A percentile compares a stretch with the other conserved stretches of the same genome.
Conservation (phyloP, 1,140 invertebrate species). For the Harpegnathos saltator region DNA sequence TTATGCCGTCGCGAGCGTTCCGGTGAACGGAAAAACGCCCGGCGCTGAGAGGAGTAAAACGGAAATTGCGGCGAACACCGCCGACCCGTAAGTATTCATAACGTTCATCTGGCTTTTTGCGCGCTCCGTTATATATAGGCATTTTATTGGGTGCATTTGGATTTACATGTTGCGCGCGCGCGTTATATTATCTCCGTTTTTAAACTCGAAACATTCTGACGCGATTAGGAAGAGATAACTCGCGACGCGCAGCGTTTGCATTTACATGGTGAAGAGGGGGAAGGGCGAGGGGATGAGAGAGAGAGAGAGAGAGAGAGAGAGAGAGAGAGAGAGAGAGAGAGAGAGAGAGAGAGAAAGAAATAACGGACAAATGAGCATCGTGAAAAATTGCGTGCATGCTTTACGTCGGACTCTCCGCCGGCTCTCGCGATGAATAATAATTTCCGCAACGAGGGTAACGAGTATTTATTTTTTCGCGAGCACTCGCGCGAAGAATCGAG, state of each 20-base stretch:
- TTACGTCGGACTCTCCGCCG: not conserved
- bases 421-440: not conserved
- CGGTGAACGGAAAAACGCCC: constrained; percentile 1
- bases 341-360: not conserved
- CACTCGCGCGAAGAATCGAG: too few relatives aligned
- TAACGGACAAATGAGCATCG: not conserved
- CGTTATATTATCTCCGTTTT: constrained; percentile 24
- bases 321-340: too few relatives aligned
- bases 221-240: not conserved
- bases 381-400: not conserved
- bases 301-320: too few relatives aligned
- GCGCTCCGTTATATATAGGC: constrained; percentile 5
- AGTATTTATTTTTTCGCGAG: too few relatives aligned
- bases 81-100: constrained; percentile 57
- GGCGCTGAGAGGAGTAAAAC: constrained; percentile 32
- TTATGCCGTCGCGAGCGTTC: constrained; percentile 50
- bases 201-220: constrained; percentile 20
- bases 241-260: not conserved
- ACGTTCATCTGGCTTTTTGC: constrained; percentile 38
- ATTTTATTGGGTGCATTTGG: constrained; percentile 42
- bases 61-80: constrained; percentile 37
- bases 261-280: too few relatives aligned
- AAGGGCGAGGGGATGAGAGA: too few relatives aligned
- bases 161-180: constrained; percentile 34
- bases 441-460: too few relatives aligned